Evolutionary conservation across 2,113 vertebrate species (phyloP), one percentile per base, ranked within the genome.

Genomic region (Pogona vitticeps): DNA sequence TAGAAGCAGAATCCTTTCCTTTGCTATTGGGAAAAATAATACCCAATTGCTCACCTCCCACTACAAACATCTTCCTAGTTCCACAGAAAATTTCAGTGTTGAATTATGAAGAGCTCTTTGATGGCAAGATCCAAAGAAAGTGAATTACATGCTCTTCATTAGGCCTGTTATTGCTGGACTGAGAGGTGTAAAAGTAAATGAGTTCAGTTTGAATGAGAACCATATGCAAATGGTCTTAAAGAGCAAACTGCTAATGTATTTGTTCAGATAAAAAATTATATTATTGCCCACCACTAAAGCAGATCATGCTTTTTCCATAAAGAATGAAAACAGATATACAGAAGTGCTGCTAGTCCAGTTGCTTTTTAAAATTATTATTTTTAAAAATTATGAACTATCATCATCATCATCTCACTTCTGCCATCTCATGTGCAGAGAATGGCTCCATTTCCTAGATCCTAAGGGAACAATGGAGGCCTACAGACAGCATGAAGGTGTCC

Each of bases 131-230:
- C n/a, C 65, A 83, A 91, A 88, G 63, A 85, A 75, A 73, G 21
- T 36, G 67, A 78, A 85, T 84, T 81, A 86, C 13, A 90, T 70
- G 31, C 0, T 88, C 18, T 72, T 88, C 28, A 10, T 84, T 83
- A 81, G 70, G 1, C 83, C 56, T 89, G 40, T 82, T 7, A 58
- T 46, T 80, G 1, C 2, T 81, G 14, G 0, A 83, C 75, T 80
- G 28, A 63, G 2, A 90, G 7, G 1, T 76, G 13, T 28, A 42
- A 86, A 92, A 89, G n/a, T 76, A 91, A 91, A 15, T 2, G 46
- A 75, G n/a, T 0, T 77, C 38, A 68, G 28, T 84, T 88, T 1
- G 91, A 82, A 88, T 81, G 12, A 85, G n/a, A 82, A 75, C 81
- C 82, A 33, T 10, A 83, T 56, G 77, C 63, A 59, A 67, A 31